phyloP scores from a whole-genome alignment of 2,113 vertebrate species.

The Seriola dumerili region DNA sequence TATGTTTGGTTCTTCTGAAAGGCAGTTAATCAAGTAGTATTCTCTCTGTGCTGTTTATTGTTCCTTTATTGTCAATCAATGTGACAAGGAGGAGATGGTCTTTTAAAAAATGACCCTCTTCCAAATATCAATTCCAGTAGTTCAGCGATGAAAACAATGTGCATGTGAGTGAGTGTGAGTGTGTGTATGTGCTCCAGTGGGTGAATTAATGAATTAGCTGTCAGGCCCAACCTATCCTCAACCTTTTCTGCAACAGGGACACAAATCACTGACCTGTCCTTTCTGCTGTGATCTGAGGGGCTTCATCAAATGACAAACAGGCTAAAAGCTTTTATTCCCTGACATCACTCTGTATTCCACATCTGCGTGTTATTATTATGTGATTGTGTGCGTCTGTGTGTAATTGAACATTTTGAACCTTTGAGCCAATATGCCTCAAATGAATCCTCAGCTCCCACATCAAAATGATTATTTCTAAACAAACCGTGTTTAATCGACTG shows the following conservation, averaged over 20 bases:
- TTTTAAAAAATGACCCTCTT: slow-evolving; percentile 64
- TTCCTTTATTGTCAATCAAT: slow-evolving; percentile 73
- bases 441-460: slow-evolving; percentile 74
- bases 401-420: slow-evolving; percentile 74
- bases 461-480: slow-evolving; percentile 83
- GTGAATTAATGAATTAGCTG: slow-evolving; percentile 65
- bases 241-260: slow-evolving; percentile 52
- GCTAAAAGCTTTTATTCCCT: slow-evolving; percentile 43
- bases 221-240: slow-evolving; percentile 50
- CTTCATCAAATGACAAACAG: slow-evolving; percentile 39
- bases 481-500: slow-evolving; percentile 82
- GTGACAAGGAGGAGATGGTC: slow-evolving; percentile 62
- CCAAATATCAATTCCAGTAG: slow-evolving; percentile 66
- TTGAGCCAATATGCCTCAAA: slow-evolving; percentile 70
- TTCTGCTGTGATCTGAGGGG: slow-evolving; percentile 33
- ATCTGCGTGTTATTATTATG: slow-evolving; percentile 50
- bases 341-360: slow-evolving; percentile 15
- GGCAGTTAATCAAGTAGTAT: slow-evolving; percentile 59
- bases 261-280: slow-evolving; percentile 73
- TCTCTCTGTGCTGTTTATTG: slow-evolving; percentile 61
- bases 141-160: slow-evolving; percentile 42
- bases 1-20: slow-evolving; percentile 56
- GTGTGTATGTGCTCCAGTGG: background rate
- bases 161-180: slow-evolving; percentile 9
- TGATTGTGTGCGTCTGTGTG: slow-evolving; percentile 37